phyloP scores from a whole-genome alignment of 2,797 vertebrate genomes.

The Oryzias sinensis region DNA sequence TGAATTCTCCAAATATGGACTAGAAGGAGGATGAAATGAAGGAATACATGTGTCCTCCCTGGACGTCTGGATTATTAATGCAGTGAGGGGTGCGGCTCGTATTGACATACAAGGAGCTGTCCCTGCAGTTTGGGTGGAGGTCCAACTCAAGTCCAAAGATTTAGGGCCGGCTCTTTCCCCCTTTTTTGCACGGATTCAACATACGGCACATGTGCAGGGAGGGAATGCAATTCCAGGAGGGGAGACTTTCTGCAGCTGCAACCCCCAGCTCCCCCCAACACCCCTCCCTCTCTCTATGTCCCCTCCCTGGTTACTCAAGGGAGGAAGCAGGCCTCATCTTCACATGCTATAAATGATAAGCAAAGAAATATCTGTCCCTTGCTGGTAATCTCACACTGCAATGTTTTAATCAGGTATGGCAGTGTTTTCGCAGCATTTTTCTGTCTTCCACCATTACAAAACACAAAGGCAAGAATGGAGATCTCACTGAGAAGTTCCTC shows the following conservation, averaged over 20 bases:
- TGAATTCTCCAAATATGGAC: slow-evolving; percentile 1
- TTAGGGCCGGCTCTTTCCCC: slow-evolving; percentile 24
- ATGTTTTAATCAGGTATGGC: slow-evolving; percentile 40
- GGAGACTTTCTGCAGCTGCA: slow-evolving; percentile 55
- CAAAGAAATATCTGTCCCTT: slow-evolving; percentile 20
- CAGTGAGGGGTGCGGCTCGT: slow-evolving; percentile 35
- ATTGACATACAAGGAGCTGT: slow-evolving; percentile 57
- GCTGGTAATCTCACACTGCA: slow-evolving; percentile 26
- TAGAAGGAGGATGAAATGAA: neutral
- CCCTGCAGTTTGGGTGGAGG: slow-evolving; percentile 69
- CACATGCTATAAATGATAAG: slow-evolving; percentile 35
- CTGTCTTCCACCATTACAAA: slow-evolving; percentile 8
- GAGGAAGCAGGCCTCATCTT: slow-evolving; percentile 48
- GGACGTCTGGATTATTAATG: slow-evolving; percentile 47
- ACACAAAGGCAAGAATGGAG: slow-evolving; percentile 21
- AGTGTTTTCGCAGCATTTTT: slow-evolving; percentile 35
- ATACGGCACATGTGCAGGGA: slow-evolving; percentile 32
- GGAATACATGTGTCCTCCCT: slow-evolving; percentile 21
- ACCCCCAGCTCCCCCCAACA: neutral
- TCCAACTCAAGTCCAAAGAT: slow-evolving; percentile 33
- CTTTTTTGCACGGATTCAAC: slow-evolving; percentile 31
- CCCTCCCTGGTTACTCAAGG: slow-evolving; percentile 30
- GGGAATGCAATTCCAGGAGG: slow-evolving; percentile 35
- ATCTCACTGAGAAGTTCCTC: slow-evolving; percentile 14
- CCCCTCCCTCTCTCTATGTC: slow-evolving; percentile 7